Evolutionary conservation across 2,888 invertebrate species (phyloP), one percentile per base, ranked within the genome.

Genomic region (Drosophila niveifrons): DNA sequence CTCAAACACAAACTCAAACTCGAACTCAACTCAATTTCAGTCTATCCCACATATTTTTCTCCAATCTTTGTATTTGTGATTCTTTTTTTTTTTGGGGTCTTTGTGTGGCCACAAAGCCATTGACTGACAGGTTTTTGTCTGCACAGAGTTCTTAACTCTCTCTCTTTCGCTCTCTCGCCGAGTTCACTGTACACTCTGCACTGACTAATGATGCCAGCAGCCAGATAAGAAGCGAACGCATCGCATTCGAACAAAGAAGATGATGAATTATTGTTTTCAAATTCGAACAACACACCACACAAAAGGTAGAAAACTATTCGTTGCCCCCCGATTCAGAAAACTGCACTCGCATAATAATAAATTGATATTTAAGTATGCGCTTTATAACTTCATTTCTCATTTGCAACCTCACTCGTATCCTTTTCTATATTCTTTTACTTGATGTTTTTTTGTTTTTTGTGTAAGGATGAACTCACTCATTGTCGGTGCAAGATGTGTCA

Each of bases 211-310:
- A 66, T 66, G 66, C 66, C 71, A 72, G 62, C 68, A 44, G 61
- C 39, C 63, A 61, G 65, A 55, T 64, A 64, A 57, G 41, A 55
- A 48, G 18, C 18, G 18, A 23, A 23, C 18, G 18, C 18, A 23
- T 4, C 53, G 29, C 61, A 68, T 66, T 46, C 47, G 48, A 62
- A 66, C 55, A 57, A 62, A 63, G 57, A 57, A 68, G 18, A 83
- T 82, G 81, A 82, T 82, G 71, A 81, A 82, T 82, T 84, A 82
- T 83, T 66, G 83, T 72, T 70, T 72, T 70, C 59, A 58, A 67
- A 68, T 75, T 51, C 65, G 55, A 47, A 23, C 18, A 23, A 23
- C 18, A 23, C 18, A 23, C 3, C 34, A 36, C 75, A 66, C 64
- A 69, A 74, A 56, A 61, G 39, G 31, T 34, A 23, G 18, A 23